phyloP scores from a whole-genome alignment of 2,888 invertebrate species.

The Pinctada fucata region DNA sequence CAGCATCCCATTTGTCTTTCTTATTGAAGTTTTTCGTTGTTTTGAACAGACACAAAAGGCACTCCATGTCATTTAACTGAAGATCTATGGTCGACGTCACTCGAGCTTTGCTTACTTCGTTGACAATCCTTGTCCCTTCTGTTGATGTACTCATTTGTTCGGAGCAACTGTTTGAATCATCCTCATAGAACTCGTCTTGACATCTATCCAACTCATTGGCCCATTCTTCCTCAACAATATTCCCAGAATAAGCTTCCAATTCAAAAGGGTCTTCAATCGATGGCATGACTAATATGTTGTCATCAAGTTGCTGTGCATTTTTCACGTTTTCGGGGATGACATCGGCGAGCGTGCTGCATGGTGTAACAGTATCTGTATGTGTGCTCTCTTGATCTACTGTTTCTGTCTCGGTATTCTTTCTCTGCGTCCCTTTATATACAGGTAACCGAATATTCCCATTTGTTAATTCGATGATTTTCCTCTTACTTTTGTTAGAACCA shows the following conservation, averaged over 20 bases:
- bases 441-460: background rate
- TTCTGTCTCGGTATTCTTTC: background rate
- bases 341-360: conserved; percentile 4
- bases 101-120: no score
- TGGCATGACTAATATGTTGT: conserved; percentile 3
- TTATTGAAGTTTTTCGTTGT: conserved; percentile 18
- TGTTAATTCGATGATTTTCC: conserved; percentile 1
- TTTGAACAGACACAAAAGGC: conserved; percentile 13
- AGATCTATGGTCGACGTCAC: background rate
- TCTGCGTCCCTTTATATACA: background rate
- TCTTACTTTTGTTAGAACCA: background rate
- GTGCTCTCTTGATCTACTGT: conserved; percentile 3
- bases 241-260: no score
- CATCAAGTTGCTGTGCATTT: background rate
- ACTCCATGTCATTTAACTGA: background rate
- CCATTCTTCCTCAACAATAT: no score
- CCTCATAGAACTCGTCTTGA: background rate
- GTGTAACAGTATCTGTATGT: no score
- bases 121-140: no score
- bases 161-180: no score
- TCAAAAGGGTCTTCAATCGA: no score
- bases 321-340: background rate
- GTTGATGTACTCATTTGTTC: no score
- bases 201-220: background rate
- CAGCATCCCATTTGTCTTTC: conserved; percentile 14